Conservation (phyloP, 2,797 vertebrate species). For the Manis pentadactyla region DNA sequence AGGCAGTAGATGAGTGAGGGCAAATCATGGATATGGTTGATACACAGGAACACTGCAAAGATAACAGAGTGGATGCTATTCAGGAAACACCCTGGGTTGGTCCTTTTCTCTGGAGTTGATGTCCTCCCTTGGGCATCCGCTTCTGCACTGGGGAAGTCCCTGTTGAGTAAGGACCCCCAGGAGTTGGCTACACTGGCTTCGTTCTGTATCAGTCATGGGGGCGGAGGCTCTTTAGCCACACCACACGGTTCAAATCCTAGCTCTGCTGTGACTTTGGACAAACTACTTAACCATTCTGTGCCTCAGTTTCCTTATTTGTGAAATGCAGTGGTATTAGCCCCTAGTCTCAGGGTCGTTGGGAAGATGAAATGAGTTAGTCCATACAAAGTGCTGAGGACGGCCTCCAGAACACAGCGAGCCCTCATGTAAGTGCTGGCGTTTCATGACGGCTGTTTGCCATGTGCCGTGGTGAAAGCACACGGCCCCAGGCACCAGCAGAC, state of each 20-base stretch:
- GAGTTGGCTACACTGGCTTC: background rate
- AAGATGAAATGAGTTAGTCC: background rate
- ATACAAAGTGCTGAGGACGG: background rate
- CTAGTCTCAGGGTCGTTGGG: background rate
- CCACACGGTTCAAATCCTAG: background rate
- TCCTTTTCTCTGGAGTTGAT: background rate
- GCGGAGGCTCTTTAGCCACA: background rate
- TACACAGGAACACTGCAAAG: background rate
- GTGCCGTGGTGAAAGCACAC: background rate
- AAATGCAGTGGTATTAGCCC: background rate
- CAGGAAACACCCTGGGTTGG: background rate
- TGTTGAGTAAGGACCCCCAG: background rate
- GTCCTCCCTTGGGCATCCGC: background rate
- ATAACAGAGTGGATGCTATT: background rate
- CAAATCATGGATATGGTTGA: background rate
- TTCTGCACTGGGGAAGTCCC: background rate
- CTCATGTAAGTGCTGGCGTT: background rate
- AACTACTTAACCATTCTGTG: background rate
- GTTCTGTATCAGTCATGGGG: background rate
- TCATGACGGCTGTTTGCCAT: too few species aligned
- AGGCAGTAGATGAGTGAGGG: background rate
- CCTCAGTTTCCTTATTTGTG: background rate
- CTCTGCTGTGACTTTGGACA: background rate
- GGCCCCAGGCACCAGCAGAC: background rate
- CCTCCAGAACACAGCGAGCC: background rate